Evolutionary conservation across 2,888 invertebrate species (phyloP).

Genomic region (Lasioglossum lativentre): DNA sequence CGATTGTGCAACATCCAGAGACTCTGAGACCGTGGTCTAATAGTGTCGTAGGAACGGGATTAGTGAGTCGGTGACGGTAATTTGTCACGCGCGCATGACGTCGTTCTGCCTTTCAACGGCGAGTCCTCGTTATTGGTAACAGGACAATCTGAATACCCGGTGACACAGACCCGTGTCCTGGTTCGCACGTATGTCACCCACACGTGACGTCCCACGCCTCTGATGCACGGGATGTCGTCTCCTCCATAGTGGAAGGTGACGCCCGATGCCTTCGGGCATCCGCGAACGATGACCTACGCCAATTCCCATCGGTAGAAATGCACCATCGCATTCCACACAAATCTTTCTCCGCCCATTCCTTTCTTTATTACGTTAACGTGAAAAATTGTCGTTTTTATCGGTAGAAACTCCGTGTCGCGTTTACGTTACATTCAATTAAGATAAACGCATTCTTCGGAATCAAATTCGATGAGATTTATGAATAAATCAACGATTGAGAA

Average conservation of each 20-base stretch:
- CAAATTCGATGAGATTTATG: neutral
- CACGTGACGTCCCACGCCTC: constrained; percentile 62
- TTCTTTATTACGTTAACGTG: neutral
- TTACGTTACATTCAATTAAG: neutral
- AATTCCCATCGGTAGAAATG: constrained; percentile 23
- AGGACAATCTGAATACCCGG: constrained; percentile 66
- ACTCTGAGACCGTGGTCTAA: constrained; percentile 40
- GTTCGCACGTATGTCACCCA: constrained; percentile 69
- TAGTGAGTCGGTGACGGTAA: constrained; percentile 55
- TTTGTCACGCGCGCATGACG: constrained; percentile 62
- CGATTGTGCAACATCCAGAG: constrained; percentile 47
- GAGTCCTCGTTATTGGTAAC: constrained; percentile 64
- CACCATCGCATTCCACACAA: neutral
- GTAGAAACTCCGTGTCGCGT: neutral
- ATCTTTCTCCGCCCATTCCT: neutral
- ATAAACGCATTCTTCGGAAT: neutral
- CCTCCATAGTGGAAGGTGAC: constrained; percentile 21
- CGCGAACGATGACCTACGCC: constrained; percentile 42
- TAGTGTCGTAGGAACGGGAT: constrained; percentile 51
- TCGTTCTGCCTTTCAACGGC: constrained; percentile 53
- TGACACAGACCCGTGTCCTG: constrained; percentile 66
- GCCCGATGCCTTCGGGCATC: constrained; percentile 11
- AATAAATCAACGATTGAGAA: neutral
- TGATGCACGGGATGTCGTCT: constrained; percentile 36
- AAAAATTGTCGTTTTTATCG: neutral